Evolutionary conservation across 2,797 vertebrate species (phyloP), one percentile per base, ranked within the genome.

Genomic region (Mus spretus): DNA sequence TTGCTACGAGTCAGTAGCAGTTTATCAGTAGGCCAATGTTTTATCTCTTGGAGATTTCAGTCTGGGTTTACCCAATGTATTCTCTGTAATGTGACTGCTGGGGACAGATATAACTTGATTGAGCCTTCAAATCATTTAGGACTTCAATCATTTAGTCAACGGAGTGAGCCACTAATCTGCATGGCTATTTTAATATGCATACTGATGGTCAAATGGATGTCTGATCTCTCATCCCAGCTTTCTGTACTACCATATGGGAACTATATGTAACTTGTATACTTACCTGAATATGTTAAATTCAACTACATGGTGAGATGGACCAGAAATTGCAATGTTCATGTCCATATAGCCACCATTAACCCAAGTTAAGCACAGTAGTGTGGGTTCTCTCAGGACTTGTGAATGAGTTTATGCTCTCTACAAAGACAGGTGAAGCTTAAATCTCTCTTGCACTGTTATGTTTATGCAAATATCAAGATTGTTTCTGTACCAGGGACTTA

Each of bases 1-100:
- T 94, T 91, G 63, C 55, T 79, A 85, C 50, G 3, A 55, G 83
- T 94, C 22, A 61, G 57, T 63, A 77, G 88, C 28, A 75, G 10
- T 84, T 94, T 96, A 79, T 96, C 44, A 93, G 63, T 22, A 91
- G 50, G 77, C 8, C 31, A 95, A 19, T 44, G 20, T 20, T 82
- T 91, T 79, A 61, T 24, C 6, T 90, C 47, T 89, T 53, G 90
- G 53, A 77, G 40, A 72, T 85, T 11, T 72, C 53, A 53, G 55
- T 19, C 55, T 89, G 87, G 34, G 37, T 20, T 95, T 85, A 37
- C 47, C 57, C 50, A 12, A 7, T 70, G 17, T 4, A 3, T 78
- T 95, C 59, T 82, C 9, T 82, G 61, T 65, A 67, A 82, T n/a
- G 3, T 50, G 63, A 86, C 20, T 13, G 4, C 37, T n/a, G 5